A percentile compares a stretch with the other conserved stretches of the same genome.
These are phyloP conservation scores for Nephrotoma flavescens DNA, from an alignment of 2,888 invertebrate genomes.

Conservation along the genomic window DNA sequence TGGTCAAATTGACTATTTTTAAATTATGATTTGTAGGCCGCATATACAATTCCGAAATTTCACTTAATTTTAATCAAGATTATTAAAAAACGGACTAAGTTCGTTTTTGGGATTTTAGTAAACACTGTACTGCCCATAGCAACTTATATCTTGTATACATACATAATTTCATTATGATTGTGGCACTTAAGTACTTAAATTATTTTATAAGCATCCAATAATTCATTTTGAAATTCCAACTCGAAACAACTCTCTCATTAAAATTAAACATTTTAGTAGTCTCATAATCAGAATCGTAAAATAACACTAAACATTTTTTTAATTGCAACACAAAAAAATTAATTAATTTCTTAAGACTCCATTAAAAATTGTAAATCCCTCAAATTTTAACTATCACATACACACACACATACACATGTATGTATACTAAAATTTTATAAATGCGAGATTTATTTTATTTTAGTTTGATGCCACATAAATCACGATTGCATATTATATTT, in stretches of 20 bases:
- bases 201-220: no score
- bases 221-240: no score
- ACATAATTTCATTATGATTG: no score
- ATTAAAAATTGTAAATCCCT: neutral
- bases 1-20: no score
- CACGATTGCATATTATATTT: neutral
- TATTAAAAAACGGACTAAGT: no score
- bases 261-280: neutral
- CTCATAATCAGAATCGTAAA: neutral
- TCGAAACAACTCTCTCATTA: neutral
- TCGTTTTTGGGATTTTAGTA: no score
- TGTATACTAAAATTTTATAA: neutral
- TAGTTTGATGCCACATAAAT: neutral
- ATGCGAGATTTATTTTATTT: neutral
- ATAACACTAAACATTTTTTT: neutral
- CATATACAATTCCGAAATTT: no score
- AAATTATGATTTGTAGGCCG: no score
- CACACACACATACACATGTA: neutral
- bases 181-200: no score
- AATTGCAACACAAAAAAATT: neutral
- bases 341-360: neutral
- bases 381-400: neutral
- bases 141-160: no score
- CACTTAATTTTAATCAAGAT: no score
- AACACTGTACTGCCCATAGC: no score